Evolutionary conservation across 2,797 vertebrate species (phyloP).

Genomic region (Mus caroli): DNA sequence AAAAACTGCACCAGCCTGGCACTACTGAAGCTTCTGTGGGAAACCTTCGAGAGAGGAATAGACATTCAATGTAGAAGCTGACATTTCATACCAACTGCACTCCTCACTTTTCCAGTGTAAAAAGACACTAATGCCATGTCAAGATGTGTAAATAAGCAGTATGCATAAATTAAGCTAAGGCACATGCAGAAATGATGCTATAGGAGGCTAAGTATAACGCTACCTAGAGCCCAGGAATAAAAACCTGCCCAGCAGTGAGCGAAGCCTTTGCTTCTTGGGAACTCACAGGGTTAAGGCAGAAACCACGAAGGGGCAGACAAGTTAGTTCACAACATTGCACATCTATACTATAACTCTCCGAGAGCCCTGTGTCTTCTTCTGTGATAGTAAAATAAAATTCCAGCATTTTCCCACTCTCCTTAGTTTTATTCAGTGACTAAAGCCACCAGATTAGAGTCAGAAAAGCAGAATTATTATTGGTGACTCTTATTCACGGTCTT

Average conservation of each 20-base stretch:
- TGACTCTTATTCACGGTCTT: not conserved
- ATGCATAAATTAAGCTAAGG: not conserved
- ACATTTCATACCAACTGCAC: not conserved
- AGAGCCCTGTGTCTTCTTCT: not conserved
- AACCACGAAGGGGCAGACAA: accelerated
- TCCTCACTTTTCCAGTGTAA: not conserved
- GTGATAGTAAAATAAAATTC: not conserved
- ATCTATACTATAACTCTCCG: not conserved
- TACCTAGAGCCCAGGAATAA: not conserved
- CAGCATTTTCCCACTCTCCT: not conserved
- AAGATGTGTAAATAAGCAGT: not conserved
- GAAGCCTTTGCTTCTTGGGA: not conserved
- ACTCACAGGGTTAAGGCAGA: not conserved
- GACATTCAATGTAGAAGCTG: not conserved
- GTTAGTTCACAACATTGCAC: not conserved
- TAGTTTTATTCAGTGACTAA: not conserved
- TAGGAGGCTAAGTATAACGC: not conserved
- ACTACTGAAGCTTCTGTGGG: not conserved
- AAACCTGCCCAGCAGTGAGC: not conserved
- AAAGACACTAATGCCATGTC: not conserved
- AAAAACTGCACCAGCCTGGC: accelerated
- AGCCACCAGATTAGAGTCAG: not conserved
- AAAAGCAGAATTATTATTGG: not conserved
- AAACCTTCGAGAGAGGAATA: not conserved
- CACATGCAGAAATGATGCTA: not conserved